Base-by-base conservation (phyloP, 2,797 vertebrate species). In the Ibycter americanus region DNA sequence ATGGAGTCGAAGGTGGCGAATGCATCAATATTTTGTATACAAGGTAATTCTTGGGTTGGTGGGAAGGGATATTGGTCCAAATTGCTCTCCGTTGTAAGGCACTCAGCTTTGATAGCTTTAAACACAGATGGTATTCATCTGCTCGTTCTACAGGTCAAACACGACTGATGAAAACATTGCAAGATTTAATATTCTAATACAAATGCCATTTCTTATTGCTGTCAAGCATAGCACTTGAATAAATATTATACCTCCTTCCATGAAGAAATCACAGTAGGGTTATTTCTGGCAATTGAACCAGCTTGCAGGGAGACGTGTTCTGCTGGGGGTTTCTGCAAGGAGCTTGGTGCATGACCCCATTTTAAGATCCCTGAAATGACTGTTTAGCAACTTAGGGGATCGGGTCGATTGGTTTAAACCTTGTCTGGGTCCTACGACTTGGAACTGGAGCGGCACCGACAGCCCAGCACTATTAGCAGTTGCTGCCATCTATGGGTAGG, bases 401-500 rank as follows among this genome's bases (percentile, higher is more conserved):
- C 32, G 8, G 61, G 87, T 87, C 87, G 92, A 67, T 52, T 78
- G 74, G 26, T 90, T 95, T 79, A 92, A 95, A 93, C 51, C 34
- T 46, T 32, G 19, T 3, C 34, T 31, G 34, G 17, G 34, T 70
- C 49, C 66, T 61, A 27, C 68, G 61, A 18, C 59, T 73, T 38
- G 12, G 46, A 85, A 71, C 2, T 34, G 51, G 66, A 72, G 89
- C 6, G 31, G 73, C 88, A 46, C 68, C 29, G 51, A 18, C 27
- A 51, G 65, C 20, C 20, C 59, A 89, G 54, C 90, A 63, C 32
- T 42, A 36, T 59, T 83, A 79, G 96, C 82, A 95, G 72, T 21
- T 95, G 44, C 81, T 96, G 97, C 97, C 97, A 97, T 84, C 97
- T 97, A 97, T 1, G 83, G 97, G 95, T n/a, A 88, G 31, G 9